Base-by-base conservation (phyloP, 2,113 vertebrate species). In the Ameiurus melas region DNA sequence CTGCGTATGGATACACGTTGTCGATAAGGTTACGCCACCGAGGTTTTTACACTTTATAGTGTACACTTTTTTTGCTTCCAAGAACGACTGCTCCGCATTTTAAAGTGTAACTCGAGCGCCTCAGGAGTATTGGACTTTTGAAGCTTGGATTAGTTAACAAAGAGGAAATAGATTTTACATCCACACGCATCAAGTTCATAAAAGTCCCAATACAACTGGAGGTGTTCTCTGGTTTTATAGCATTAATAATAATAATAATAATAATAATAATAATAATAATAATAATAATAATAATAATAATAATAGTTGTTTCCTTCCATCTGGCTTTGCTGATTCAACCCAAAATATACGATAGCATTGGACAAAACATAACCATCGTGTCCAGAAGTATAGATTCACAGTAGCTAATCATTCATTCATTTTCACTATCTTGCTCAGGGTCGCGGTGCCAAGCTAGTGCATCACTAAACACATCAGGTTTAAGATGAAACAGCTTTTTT, bases 71-170 rank as follows among this genome's bases (percentile, higher is more conserved):
- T 47, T 5, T 43, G 39, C n/a, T 10, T 68, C 64, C 47, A 39
- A 25, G 53, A 36, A 85, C 39, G 30, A 27, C 68, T 71, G n/a
- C 30, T 58, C 17, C 20, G 10, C n/a, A 39, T 73, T 85, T 85
- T 39, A 73, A 73, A 85, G 70, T 58, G 51, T 27, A 85, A 17
- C 66, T 85, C 68, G 20, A 88, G 60, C 51, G 83, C 1, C 19
- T 79, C 55, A 33, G 10, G 60, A 10, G 55, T 43, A 43, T 73
- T 17, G 55, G 27, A 27, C 43, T 33, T 30, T 77, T 73, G 51
- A 53, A 60, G 80, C 85, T 53, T 55, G 36, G 12, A n/a, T 60
- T 79, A 27, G 78, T 82, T 39, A 81, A 80, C 22, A 57, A n/a
- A 12, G 2, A 79, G 27, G 20, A 20, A 39, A 51, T 16, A 4